Base-by-base conservation (phyloP, 2,888 invertebrate species). In the Sphaerophoria rueppellii region DNA sequence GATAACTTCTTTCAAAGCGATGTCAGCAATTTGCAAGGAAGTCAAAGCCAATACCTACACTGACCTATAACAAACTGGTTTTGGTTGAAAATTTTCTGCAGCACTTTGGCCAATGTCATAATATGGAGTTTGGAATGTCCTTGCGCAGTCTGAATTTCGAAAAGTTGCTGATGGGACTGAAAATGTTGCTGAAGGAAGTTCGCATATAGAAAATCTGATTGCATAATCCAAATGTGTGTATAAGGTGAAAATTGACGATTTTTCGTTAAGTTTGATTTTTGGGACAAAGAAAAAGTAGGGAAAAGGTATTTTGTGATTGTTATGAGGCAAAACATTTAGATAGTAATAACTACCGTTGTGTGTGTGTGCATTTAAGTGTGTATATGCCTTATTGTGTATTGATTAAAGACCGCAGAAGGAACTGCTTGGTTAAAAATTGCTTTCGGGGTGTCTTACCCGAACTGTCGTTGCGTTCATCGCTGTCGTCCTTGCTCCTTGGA, bases 181-280 rank as follows among this genome's bases (percentile, higher is more conserved):
- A 78, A 82, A 82, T 82, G 78, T 82, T 74, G 82, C 78, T 9
- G 34, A 48, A 37, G 32, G 24, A 11, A 9, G 54, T 52, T 14
- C 52, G n/a, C 12, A 4, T 2, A 40, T 37, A 37, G 9, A 37
- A 43, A 60, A 14, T 24, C 24, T 61, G 75, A 75, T 83, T 83
- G 83, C 83, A 80, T 83, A 83, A 83, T 58, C 40, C n/a, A 50
- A 43, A 40, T 70, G 70, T 78, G 70, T 70, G 71, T 82, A 75
- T 71, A 40, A 40, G 67, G 43, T 65, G 43, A 55, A 67, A 60
- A 2, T 4, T 46, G 32, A 60, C 34, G 63, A 67, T 35, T 9
- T 5, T 82, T 82, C 81, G 81, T 82, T 48, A 50, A 76, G 76
- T 82, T 81, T 75, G 4, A n/a, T 52, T 54, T 70, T 74, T 70